Evolutionary conservation across 2,113 vertebrate genomes (phyloP), one percentile per base, ranked within the genome.

Genomic region (Papio anubis): DNA sequence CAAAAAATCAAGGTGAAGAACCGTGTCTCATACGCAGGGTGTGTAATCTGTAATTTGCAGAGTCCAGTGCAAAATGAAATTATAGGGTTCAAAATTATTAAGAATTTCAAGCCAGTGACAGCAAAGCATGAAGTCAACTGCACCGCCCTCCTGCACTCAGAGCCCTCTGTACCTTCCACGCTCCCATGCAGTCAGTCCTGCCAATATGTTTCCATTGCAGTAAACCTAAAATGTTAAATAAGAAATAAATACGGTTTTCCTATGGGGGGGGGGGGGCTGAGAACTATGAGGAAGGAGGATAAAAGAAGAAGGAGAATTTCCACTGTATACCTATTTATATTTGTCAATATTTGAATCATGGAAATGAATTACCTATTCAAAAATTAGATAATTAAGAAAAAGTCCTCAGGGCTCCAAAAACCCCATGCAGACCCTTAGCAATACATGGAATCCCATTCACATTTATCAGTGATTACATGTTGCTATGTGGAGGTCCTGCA

Each of bases 1-100:
- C n/a, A 50, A 70, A 88, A 87, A 81, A 43, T 9, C 50, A 27
- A 97, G 80, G 52, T 48, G 43, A 86, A 45, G 32, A 43, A 48
- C 4, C 14, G 0, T 12, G 18, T 79, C 70, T 27, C 83, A 45
- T 48, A 85, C 3, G 9, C 66, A 76, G 32, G 8, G 38, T 27
- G 82, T 21, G 12, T 61, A 30, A 61, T 5, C 0, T 64, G 61
- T 64, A 64, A 32, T 30, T 64, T 14, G 18, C 43, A 52, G 45
- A 38, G 6, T 21, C 25, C 52, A 64, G 30, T 35, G 32, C 11
- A 80, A 91, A 87, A 89, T 43, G 35, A 87, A 93, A 95, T 2
- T 57, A 25, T 11, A 20, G 27, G 2, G 32, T 86, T 93, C 59
- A 66, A 43, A 70, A 78, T 64, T 20, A 57, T n/a, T 43, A 38